Conservation (phyloP, 2,888 invertebrate species). For the Rugalucina vietnamica region DNA sequence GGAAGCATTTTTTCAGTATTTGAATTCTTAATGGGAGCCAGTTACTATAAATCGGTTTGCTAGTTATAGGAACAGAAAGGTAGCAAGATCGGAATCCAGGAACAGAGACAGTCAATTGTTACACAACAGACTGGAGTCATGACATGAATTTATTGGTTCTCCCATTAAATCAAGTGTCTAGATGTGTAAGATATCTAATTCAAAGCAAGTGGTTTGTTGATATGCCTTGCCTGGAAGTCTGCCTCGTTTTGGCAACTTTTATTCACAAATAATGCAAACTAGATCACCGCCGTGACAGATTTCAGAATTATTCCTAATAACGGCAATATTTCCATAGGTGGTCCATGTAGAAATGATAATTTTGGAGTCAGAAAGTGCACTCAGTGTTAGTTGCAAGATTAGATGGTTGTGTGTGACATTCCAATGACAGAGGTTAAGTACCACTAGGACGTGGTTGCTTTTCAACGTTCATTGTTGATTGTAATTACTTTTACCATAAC, state of each 20-base stretch:
- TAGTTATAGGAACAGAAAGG: background rate
- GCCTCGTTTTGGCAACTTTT: background rate
- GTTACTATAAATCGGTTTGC: background rate
- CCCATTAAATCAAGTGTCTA: background rate
- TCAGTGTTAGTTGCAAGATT: background rate
- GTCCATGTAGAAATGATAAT: background rate
- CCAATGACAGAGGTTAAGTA: background rate
- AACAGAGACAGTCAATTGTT: slow-evolving; percentile 9
- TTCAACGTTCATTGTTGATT: background rate
- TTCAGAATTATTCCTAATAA: background rate
- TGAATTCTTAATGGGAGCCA: background rate
- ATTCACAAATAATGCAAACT: background rate
- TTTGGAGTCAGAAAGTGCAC: background rate
- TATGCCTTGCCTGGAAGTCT: background rate
- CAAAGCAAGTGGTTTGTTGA: background rate
- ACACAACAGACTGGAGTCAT: background rate
- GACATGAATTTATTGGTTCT: background rate
- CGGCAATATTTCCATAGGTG: background rate
- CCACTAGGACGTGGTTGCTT: background rate
- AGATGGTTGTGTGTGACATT: background rate
- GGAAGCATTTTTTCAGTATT: background rate
- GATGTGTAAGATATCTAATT: background rate
- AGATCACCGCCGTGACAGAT: background rate
- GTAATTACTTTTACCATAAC: background rate
- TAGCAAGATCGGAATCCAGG: background rate